Percentiles rank a stretch among this genome's conserved stretches.
Conservation (phyloP, 2,888 invertebrate genomes). For the Phyllotreta striolata region DNA sequence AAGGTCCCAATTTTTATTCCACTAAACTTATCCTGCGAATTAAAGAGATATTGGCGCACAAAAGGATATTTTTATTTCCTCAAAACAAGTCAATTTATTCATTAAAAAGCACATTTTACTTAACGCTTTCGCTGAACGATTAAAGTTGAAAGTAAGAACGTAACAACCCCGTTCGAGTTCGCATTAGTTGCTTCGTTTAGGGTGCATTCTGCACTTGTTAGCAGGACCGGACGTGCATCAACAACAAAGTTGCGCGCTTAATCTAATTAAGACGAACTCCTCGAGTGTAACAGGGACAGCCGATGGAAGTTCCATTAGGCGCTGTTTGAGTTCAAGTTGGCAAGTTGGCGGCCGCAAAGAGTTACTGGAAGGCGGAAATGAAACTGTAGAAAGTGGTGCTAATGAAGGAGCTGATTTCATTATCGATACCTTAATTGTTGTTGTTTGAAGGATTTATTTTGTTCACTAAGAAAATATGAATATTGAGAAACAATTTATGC, state of each 20-base stretch:
- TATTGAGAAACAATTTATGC: too few relatives aligned
- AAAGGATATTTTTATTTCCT: too few relatives aligned
- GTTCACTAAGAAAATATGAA: too few relatives aligned
- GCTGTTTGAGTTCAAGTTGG: constrained; percentile 9
- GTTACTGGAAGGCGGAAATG: constrained; percentile 11
- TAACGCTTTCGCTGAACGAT: too few relatives aligned
- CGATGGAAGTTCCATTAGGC: constrained; percentile 1
- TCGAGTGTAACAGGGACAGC: constrained; percentile 9
- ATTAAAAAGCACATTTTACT: too few relatives aligned
- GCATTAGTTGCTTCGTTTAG: neutral
- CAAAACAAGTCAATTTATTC: too few relatives aligned
- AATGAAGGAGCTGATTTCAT: neutral
- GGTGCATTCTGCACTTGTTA: constrained; percentile 16
- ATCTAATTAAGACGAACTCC: constrained; percentile 13
- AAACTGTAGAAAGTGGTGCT: constrained; percentile 5
- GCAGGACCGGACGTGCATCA: constrained; percentile 17
- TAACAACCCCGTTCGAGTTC: neutral
- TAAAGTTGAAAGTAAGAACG: too few relatives aligned
- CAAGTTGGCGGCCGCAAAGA: constrained; percentile 6
- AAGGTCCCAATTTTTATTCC: too few relatives aligned
- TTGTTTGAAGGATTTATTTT: neutral
- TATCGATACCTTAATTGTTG: neutral
- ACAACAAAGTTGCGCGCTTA: constrained; percentile 11
- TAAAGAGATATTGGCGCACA: too few relatives aligned
- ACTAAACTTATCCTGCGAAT: too few relatives aligned